These are phyloP conservation scores for Misgurnus mizolepis DNA, from an alignment of 2,113 vertebrate species.

Conservation along the genomic window DNA sequence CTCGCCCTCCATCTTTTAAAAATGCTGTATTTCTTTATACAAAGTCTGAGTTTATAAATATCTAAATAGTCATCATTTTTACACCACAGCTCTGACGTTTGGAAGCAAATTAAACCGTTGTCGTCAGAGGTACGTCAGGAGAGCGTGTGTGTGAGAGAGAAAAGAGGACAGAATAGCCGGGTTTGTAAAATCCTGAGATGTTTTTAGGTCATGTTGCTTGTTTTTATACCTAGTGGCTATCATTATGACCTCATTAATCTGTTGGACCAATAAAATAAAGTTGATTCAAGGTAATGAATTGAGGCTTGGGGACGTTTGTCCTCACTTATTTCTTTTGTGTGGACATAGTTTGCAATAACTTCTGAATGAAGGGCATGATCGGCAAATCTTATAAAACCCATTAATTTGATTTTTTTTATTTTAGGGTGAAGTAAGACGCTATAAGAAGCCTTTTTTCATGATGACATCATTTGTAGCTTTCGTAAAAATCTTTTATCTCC, in stretches of 20 bases:
- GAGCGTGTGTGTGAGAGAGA: constrained; percentile 1
- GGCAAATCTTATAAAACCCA: too few species aligned
- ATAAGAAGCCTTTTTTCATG: too few species aligned
- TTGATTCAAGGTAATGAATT: constrained; percentile 30
- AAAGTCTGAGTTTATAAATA: constrained; percentile 58
- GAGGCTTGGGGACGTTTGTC: constrained; percentile 19
- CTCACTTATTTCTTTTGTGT: constrained; percentile 22
- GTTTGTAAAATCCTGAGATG: neutral
- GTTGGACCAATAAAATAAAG: constrained; percentile 6
- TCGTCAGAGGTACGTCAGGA: constrained; percentile 46
- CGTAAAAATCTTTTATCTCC: too few species aligned
- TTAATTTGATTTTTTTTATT: neutral
- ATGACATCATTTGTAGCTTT: too few species aligned
- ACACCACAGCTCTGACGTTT: constrained; percentile 43
- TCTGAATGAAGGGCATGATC: neutral
- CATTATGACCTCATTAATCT: constrained; percentile 25
- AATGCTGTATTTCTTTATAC: constrained; percentile 39
- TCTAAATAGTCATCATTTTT: constrained; percentile 48
- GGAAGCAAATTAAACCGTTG: constrained; percentile 9
- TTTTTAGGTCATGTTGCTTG: constrained; percentile 10
- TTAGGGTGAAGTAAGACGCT: neutral
- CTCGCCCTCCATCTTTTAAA: constrained; percentile 5
- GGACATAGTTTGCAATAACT: constrained; percentile 9
- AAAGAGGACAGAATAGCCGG: neutral
- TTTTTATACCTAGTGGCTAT: constrained; percentile 29